A percentile compares a stretch with the other conserved stretches of the same genome.
Conservation (phyloP, 23 tunicate genomes). For the Diplosoma virens region DNA sequence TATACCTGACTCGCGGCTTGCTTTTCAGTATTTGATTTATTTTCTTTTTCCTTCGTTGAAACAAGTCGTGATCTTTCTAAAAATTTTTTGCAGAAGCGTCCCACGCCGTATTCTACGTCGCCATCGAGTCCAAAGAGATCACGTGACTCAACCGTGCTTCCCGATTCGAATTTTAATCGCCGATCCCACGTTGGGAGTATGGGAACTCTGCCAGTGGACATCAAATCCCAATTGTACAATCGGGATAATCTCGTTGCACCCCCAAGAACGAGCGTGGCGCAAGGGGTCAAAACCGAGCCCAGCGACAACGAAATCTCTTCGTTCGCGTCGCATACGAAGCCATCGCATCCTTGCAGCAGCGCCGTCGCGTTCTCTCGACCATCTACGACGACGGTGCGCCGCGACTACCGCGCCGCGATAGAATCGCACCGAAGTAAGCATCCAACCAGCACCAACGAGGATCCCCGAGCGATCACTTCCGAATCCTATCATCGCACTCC, state of each 20-base stretch:
- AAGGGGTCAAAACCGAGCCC: background rate
- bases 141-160: background rate
- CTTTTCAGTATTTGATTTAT: background rate
- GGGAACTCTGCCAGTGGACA: too few relatives aligned
- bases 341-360: background rate
- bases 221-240: background rate
- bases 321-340: background rate
- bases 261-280: constrained; percentile 1
- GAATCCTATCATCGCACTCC: too few relatives aligned
- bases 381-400: background rate
- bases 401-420: background rate
- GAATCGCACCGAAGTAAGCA: background rate
- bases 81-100: constrained; percentile 1
- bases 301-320: constrained; percentile 21
- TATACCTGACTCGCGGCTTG: too few relatives aligned
- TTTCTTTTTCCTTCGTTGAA: background rate
- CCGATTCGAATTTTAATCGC: too few relatives aligned
- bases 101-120: too few relatives aligned
- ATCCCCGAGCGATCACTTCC: background rate
- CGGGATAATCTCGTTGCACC: background rate
- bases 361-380: background rate
- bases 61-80: background rate
- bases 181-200: too few relatives aligned
- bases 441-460: background rate
- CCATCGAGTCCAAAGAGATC: constrained; percentile 50